These are phyloP conservation scores for Philhelius pedissequus DNA, from an alignment of 2,888 invertebrate species.

Conservation along the genomic window DNA sequence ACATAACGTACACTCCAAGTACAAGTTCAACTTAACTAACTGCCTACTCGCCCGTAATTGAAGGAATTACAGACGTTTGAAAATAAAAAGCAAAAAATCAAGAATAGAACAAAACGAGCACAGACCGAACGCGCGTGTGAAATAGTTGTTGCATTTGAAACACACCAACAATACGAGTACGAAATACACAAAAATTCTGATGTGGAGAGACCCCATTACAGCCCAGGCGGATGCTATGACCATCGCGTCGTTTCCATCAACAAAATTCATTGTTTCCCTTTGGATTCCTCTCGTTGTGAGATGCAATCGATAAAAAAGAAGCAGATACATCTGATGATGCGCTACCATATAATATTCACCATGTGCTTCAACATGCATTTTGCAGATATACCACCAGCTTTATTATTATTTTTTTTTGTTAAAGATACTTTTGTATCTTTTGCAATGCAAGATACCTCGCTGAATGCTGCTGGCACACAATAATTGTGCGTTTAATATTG, in stretches of 20 bases:
- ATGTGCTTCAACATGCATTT: conserved; percentile 23
- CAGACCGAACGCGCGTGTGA: conserved; percentile 23
- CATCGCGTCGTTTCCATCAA: conserved; percentile 41
- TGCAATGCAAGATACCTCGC: not conserved
- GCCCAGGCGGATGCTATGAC: not conserved
- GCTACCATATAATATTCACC: conserved; percentile 46
- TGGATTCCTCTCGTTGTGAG: conserved; percentile 12
- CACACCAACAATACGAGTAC: not conserved
- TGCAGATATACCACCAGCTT: conserved; percentile 19
- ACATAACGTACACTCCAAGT: too few species aligned
- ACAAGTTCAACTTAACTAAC: too few species aligned
- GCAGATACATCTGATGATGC: conserved; percentile 41
- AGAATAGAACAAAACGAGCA: conserved; percentile 43
- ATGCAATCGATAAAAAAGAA: conserved; percentile 55
- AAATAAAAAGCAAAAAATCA: not conserved
- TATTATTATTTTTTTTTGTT: not conserved
- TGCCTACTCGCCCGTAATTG: not conserved
- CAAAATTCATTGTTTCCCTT: conserved; percentile 64
- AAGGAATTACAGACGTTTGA: not conserved
- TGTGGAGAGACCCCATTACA: not conserved
- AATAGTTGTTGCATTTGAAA: conserved; percentile 19
- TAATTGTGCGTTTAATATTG: conserved; percentile 69
- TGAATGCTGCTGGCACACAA: conserved; percentile 17
- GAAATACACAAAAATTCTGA: conserved; percentile 15
- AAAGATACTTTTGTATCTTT: not conserved